A percentile compares a stretch with the other conserved stretches of the same genome.
Evolutionary conservation across 1,140 invertebrate species (phyloP).

Genomic region (Drosophila asahinai): DNA sequence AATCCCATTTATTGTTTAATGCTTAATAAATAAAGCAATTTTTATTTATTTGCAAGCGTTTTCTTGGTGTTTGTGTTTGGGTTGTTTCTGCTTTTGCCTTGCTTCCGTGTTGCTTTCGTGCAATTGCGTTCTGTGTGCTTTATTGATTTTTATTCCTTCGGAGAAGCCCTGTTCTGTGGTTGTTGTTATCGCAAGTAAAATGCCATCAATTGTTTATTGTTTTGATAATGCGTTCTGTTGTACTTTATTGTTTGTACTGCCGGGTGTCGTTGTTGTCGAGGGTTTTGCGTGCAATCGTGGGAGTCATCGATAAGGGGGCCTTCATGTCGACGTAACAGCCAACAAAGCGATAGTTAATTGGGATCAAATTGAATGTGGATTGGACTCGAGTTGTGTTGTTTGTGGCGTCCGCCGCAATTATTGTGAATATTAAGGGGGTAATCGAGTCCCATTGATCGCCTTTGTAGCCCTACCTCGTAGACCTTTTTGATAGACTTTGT

Average conservation of each 20-base stretch:
- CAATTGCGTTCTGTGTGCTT: slow-evolving; percentile 49
- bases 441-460: background rate
- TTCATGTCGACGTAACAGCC: slow-evolving; percentile 24
- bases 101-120: slow-evolving; percentile 17
- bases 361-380: slow-evolving; percentile 30
- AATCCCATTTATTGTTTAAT: slow-evolving; percentile 84
- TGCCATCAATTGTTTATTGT: slow-evolving; percentile 81
- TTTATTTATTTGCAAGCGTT: slow-evolving; percentile 76
- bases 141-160: slow-evolving; percentile 50
- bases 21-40: slow-evolving; percentile 84
- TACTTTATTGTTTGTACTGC: slow-evolving; percentile 52
- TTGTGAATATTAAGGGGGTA: slow-evolving; percentile 4
- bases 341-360: slow-evolving; percentile 50
- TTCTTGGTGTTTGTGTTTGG: slow-evolving; percentile 46
- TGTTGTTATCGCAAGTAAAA: slow-evolving; percentile 66
- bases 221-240: slow-evolving; percentile 68
- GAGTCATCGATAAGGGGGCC: slow-evolving; percentile 27
- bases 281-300: slow-evolving; percentile 30
- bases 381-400: slow-evolving; percentile 5
- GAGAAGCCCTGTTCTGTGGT: slow-evolving; percentile 22
- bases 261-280: slow-evolving; percentile 18
- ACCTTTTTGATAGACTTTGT: slow-evolving; percentile 1
- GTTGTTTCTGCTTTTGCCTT: slow-evolving; percentile 18
- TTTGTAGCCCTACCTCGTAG: background rate
- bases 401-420: background rate